phyloP scores from a whole-genome alignment of 2,113 vertebrate species.

The Pelecanus crispus region DNA sequence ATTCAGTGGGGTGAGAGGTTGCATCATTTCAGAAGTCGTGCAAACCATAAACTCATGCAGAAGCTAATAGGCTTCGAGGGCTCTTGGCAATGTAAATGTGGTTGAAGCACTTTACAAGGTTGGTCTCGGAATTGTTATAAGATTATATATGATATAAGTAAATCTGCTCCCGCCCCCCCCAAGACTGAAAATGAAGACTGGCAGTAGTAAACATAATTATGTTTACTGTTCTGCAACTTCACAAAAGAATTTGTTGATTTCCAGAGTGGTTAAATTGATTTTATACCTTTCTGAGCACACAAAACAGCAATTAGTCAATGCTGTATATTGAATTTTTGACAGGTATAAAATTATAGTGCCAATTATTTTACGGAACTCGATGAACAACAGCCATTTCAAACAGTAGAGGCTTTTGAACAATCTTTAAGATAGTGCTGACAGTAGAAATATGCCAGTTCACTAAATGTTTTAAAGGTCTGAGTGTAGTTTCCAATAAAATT shows the following conservation, averaged over 20 bases:
- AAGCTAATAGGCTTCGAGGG: neutral
- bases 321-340: slow-evolving; percentile 50
- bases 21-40: neutral
- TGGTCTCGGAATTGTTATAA: neutral
- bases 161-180: neutral
- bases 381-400: slow-evolving; percentile 28
- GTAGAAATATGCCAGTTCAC: neutral
- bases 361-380: slow-evolving; percentile 51
- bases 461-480: neutral
- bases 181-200: neutral
- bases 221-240: slow-evolving; percentile 8
- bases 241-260: slow-evolving; percentile 28
- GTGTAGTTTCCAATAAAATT: neutral
- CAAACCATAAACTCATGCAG: neutral
- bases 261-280: slow-evolving; percentile 56
- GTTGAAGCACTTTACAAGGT: neutral
- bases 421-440: neutral
- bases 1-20: neutral
- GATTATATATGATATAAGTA: neutral
- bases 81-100: neutral
- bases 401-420: neutral
- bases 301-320: slow-evolving; percentile 65
- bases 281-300: slow-evolving; percentile 57
- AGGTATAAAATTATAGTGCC: slow-evolving; percentile 63
- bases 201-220: neutral